Evolutionary conservation across 2,113 vertebrate genomes (phyloP), one percentile per base, ranked within the genome.

Genomic region (Tricholaema leucomelas): DNA sequence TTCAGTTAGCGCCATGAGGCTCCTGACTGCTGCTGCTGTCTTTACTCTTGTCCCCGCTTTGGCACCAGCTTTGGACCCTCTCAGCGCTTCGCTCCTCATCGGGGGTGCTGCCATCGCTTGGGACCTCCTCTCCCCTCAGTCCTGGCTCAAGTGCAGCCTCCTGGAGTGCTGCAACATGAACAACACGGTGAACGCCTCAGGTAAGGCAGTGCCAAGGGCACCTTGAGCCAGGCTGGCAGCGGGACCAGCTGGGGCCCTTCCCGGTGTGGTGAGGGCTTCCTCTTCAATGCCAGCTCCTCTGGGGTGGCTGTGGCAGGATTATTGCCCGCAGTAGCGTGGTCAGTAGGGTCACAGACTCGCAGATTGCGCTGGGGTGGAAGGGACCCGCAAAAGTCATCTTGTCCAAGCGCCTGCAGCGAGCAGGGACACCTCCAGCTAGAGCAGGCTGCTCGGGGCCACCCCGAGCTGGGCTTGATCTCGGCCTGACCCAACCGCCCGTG

Each of bases 131-230:
- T 79, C 70, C 55, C 42, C 86, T 9, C 10, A 65, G 2, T 91
- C 88, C 44, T 95, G 91, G 92, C n/a, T 96, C 46, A 81, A 31
- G 46, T 92, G 88, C 58, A 46, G 9, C 4, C 44, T 96, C 70
- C 46, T 75, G 83, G 76, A 94, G 54, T 85, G 93, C 81, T 94
- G 95, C 59, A 19, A 30, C 5, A 44, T 9, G 50, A 84, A 90
- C 3, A 3, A 5, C 38, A 87, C 18, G 0, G 50, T 91, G 54
- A 67, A 86, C 13, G 33, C 54, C 42, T 17, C 1, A 69, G 77
- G 88, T 88, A 67, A 91, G 58, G 85, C 35, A 12, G 25, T 2
- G 36, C 52, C 18, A 27, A 38, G 33, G 24, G 46, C 11, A 63
- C 3, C 3, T 7, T 24, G 15, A 25, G 60, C 10, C 58, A 14